Evolutionary conservation across 2,797 vertebrate species (phyloP).

Genomic region (Borostomias antarcticus): DNA sequence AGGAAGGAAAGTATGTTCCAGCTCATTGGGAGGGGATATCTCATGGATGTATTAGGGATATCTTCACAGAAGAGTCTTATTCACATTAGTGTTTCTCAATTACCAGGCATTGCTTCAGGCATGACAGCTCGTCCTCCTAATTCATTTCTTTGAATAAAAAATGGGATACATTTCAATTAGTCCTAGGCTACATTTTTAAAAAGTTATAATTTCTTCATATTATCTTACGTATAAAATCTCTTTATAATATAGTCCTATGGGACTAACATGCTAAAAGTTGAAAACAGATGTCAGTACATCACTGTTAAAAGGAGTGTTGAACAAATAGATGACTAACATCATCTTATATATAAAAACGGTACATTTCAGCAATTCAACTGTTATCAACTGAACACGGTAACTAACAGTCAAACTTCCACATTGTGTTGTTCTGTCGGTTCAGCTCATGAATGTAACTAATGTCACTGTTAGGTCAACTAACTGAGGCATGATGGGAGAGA

Average conservation of each 20-base stretch:
- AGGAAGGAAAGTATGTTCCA: not conserved
- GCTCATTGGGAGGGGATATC: not conserved
- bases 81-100: conserved; percentile 49
- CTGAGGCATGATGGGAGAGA: not conserved
- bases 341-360: not conserved
- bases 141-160: not conserved
- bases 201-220: not conserved
- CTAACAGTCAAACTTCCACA: not conserved
- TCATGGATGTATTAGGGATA: too few relatives aligned
- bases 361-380: not conserved
- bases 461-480: too few relatives aligned
- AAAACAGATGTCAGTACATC: conserved; percentile 1
- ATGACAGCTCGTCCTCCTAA: not conserved
- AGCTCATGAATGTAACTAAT: not conserved
- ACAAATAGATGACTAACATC: not conserved
- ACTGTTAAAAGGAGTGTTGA: not conserved
- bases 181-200: not conserved
- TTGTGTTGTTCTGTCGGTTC: not conserved
- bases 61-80: conserved; percentile 45
- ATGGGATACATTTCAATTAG: not conserved
- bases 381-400: too few relatives aligned
- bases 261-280: not conserved
- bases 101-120: too few relatives aligned
- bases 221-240: not conserved
- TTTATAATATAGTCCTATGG: not conserved